Base-by-base conservation (phyloP, 2,113 vertebrate species). In the Tetrao urogallus region DNA sequence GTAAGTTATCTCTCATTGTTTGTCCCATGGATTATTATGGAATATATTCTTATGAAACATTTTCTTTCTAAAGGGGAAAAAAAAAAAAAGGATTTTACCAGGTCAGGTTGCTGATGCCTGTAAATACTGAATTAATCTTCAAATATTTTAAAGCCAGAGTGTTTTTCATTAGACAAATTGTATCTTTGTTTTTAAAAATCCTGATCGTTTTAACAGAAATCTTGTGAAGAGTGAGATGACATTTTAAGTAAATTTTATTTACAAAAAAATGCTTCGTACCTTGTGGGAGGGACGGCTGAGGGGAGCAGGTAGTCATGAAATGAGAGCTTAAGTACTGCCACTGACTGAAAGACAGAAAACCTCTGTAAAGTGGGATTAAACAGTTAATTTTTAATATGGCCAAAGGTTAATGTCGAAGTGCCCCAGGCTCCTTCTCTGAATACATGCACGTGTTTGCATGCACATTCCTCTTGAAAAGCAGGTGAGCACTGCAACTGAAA, bases 401-500 rank as follows among this genome's bases (percentile, higher is more conserved):
- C 52, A 92, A 77, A 89, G 48, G 50, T 93, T 63, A 91, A 52
- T 58, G 40, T 12, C 38, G 24, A 86, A 82, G 34, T 92, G 64
- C 89, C 71, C 82, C 32, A 14, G 40, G 48, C 58, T 82, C 3
- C 5, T 21, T 85, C 56, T 74, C 71, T 79, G 69, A 69, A 88
- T 32, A 42, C 28, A 36, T 38, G 47, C 2, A 4, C 15, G 3
- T 13, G 54, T 88, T 92, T 86, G 40, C 32, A 9, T 42, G 72
- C 52, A 56, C 66, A 63, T 61, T 91, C 89, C 87, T 86, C 69
- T 82, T 89, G 64, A 89, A 91, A 95, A 80, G 38, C 13, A 56
- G 13, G 45, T 73, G 83, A 96, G 70, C 25, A 79, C 20, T 56
- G 40, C 45, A 34, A 50, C 74, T 47, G 93, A 86, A 93, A 71